phyloP scores from a whole-genome alignment of 2,113 vertebrate genomes.

The Puffinus mauretanicus region DNA sequence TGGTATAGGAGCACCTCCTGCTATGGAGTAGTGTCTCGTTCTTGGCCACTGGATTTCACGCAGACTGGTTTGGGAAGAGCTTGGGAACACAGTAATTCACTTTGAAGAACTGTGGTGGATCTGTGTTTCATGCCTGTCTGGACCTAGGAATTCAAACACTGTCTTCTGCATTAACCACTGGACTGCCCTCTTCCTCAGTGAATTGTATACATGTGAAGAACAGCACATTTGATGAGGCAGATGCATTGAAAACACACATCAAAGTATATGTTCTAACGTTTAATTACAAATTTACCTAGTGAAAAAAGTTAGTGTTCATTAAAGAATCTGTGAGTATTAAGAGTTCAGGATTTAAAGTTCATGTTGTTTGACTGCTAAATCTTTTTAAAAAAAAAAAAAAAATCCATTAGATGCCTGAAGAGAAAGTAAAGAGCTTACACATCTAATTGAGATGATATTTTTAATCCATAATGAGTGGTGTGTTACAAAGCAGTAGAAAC shows the following conservation, averaged over 20 bases:
- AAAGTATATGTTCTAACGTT: not conserved
- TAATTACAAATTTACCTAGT: not conserved
- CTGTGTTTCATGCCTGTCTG: not conserved
- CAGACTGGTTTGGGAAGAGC: not conserved
- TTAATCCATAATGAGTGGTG: not conserved
- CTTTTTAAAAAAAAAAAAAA: not conserved
- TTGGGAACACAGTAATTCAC: not conserved
- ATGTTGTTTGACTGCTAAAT: not conserved
- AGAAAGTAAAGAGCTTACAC: not conserved
- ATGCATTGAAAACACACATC: not conserved
- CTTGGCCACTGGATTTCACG: not conserved
- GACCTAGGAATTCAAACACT: not conserved
- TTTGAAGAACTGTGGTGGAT: not conserved
- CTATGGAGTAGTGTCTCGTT: not conserved
- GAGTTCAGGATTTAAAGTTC: not conserved
- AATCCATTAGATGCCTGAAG: not conserved
- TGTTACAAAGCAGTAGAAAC: conserved; percentile 9
- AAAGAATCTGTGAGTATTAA: not conserved
- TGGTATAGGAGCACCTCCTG: not conserved
- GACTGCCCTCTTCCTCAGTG: not conserved
- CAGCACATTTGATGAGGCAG: not conserved
- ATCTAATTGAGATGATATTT: not conserved
- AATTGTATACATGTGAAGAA: not conserved
- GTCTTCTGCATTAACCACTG: not conserved
- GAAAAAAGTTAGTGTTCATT: not conserved